Percentiles rank a stretch among this genome's conserved stretches.
phyloP scores from a whole-genome alignment of 2,113 vertebrate species.

The Protomyctophum bolini region DNA sequence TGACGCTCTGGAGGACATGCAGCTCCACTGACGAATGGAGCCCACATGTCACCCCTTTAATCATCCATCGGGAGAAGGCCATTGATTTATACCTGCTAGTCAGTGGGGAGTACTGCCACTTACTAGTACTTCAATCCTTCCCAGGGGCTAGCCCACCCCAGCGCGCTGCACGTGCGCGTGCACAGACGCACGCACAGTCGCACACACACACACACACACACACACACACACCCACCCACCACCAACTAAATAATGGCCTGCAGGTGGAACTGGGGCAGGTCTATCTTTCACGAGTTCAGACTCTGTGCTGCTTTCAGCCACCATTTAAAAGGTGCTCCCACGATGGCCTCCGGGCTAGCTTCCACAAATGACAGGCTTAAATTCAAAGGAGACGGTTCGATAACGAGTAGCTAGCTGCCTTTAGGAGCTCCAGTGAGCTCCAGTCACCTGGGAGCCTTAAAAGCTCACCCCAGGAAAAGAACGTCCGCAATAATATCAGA shows the following conservation, averaged over 20 bases:
- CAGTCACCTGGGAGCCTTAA: conserved; percentile 20
- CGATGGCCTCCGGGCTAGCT: conserved; percentile 30
- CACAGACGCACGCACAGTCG: conserved; percentile 1
- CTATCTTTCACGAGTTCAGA: conserved; percentile 45
- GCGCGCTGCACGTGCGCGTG: background rate
- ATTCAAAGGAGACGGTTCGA: conserved; percentile 49
- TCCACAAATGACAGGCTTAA: conserved; percentile 25
- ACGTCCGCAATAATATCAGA: background rate
- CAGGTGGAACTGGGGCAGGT: conserved; percentile 43
- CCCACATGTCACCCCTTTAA: conserved; percentile 55
- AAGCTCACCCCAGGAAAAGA: background rate
- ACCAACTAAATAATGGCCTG: conserved; percentile 52
- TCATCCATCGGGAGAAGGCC: conserved; percentile 52
- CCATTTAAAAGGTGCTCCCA: conserved; percentile 23
- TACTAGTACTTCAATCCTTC: conserved; percentile 50
- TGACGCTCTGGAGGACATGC: conserved; percentile 42
- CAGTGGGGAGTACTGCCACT: conserved; percentile 54
- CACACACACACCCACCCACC: conserved; percentile 14
- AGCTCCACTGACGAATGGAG: conserved; percentile 61
- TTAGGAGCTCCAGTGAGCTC: conserved; percentile 2
- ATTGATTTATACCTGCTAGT: conserved; percentile 69
- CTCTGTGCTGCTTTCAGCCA: conserved; percentile 24
- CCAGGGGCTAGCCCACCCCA: conserved; percentile 32
- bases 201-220: conserved; percentile 5
- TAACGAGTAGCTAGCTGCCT: conserved; percentile 15